These are phyloP conservation scores for Cenopis cana DNA, from an alignment of 2,888 invertebrate species.

Conservation along the genomic window DNA sequence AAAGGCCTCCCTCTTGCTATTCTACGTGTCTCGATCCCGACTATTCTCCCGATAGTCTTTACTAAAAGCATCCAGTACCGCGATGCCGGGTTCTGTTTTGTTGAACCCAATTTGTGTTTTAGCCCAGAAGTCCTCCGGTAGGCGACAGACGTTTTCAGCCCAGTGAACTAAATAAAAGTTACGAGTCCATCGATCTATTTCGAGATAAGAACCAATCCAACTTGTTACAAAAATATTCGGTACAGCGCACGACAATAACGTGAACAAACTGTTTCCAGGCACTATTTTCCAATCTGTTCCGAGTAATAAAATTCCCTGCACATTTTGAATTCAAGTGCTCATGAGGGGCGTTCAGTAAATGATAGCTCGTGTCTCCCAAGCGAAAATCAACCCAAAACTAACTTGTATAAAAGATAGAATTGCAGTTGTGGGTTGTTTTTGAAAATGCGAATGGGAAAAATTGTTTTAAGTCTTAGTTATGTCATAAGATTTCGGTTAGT, in stretches of 20 bases:
- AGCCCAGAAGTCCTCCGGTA: no score
- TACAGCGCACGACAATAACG: conserved; percentile 18
- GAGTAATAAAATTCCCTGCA: conserved; percentile 62
- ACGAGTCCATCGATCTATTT: background rate
- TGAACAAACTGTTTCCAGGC: conserved; percentile 41
- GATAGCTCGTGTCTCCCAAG: conserved; percentile 47
- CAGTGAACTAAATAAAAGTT: no score
- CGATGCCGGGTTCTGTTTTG: no score
- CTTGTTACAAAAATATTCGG: background rate
- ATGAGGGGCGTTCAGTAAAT: conserved; percentile 56
- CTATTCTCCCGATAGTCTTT: no score
- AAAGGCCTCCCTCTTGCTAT: no score
- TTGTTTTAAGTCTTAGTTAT: conserved; percentile 40
- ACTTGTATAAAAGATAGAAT: background rate
- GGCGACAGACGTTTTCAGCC: no score
- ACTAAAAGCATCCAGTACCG: no score
- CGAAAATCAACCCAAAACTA: conserved; percentile 25
- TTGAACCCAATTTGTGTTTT: no score
- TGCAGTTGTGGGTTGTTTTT: conserved; percentile 9
- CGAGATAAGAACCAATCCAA: background rate
- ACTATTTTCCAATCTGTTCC: conserved; percentile 69
- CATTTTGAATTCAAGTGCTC: conserved; percentile 64
- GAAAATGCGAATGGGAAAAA: conserved; percentile 36
- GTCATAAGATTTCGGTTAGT: conserved; percentile 27
- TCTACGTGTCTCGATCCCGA: no score